Percentiles rank a stretch among this genome's conserved stretches.
Evolutionary conservation across 2,888 invertebrate species (phyloP).

Genomic region (Phaonia tiefii): DNA sequence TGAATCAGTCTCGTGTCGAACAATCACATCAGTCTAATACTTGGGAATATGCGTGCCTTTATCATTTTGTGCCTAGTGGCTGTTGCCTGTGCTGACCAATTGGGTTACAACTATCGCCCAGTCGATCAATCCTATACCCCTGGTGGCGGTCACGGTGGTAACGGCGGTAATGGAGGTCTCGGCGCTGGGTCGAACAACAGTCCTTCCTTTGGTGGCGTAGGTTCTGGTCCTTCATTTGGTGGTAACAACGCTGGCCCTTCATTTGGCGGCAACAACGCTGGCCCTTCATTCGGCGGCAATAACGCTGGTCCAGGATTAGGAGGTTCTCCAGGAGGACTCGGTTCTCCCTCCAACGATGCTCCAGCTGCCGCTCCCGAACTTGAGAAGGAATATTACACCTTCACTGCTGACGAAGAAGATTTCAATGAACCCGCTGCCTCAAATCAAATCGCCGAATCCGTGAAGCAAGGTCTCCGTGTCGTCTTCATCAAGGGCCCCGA

Average conservation of each 20-base stretch:
- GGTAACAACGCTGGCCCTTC: slow-evolving; percentile 54
- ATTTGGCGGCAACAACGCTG: not conserved
- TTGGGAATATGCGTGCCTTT: slow-evolving; percentile 70
- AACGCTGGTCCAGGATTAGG: not conserved
- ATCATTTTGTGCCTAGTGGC: slow-evolving; percentile 67
- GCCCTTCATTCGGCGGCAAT: slow-evolving; percentile 20
- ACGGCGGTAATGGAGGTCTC: slow-evolving; percentile 38
- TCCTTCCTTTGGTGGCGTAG: slow-evolving; percentile 59
- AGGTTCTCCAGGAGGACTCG: not conserved
- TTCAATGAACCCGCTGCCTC: slow-evolving; percentile 71
- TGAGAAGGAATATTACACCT: slow-evolving; percentile 76
- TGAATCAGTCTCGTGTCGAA: slow-evolving; percentile 11
- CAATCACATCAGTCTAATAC: not conserved
- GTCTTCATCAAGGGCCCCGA: slow-evolving; percentile 79
- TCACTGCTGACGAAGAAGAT: slow-evolving; percentile 77
- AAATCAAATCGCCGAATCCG: slow-evolving; percentile 65
- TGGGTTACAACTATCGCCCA: slow-evolving; percentile 11
- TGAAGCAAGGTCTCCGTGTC: slow-evolving; percentile 72
- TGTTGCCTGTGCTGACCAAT: slow-evolving; percentile 54
- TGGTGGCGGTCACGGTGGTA: not conserved
- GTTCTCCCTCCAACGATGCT: slow-evolving; percentile 40
- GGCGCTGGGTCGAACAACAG: slow-evolving; percentile 61
- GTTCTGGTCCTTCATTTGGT: slow-evolving; percentile 50
- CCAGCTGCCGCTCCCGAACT: slow-evolving; percentile 63
- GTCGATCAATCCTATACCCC: not conserved